A percentile compares a stretch with the other conserved stretches of the same genome.
phyloP scores from a whole-genome alignment of 2,797 vertebrate genomes.

The Propithecus deckenii region DNA sequence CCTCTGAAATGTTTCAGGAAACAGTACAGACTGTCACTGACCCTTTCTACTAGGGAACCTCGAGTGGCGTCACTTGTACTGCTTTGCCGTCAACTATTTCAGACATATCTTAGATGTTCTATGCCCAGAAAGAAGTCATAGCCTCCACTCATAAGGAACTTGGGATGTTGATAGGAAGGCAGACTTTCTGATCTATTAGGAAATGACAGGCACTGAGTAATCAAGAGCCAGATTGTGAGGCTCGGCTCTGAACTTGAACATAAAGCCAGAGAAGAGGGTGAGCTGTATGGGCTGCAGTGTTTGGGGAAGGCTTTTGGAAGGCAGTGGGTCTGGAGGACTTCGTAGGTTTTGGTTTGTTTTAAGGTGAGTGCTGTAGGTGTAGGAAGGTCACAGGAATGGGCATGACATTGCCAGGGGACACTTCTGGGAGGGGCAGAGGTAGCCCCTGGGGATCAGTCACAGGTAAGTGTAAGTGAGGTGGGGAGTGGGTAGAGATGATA shows the following conservation, averaged over 20 bases:
- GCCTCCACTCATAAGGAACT: neutral
- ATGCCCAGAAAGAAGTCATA: neutral
- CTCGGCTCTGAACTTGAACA: too few relatives aligned
- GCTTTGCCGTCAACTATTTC: neutral
- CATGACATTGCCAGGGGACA: neutral
- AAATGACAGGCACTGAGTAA: neutral
- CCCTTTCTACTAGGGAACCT: neutral
- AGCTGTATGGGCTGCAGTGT: fast-evolving
- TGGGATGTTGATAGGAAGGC: neutral
- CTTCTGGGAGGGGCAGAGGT: neutral
- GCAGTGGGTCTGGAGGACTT: neutral
- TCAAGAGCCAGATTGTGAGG: neutral
- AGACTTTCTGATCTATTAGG: neutral
- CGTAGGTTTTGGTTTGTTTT: neutral
- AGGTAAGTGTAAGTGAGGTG: neutral
- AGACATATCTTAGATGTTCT: fast-evolving
- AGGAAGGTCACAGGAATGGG: neutral
- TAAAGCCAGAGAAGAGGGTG: neutral
- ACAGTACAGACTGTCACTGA: neutral
- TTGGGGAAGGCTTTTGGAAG: neutral
- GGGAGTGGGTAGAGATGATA: neutral
- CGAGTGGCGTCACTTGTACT: neutral
- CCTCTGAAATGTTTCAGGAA: slow-evolving; percentile 5
- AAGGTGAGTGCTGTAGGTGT: neutral
- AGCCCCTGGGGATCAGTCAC: neutral